Evolutionary conservation across 2,888 invertebrate species (phyloP).

Genomic region (Allacma fusca): DNA sequence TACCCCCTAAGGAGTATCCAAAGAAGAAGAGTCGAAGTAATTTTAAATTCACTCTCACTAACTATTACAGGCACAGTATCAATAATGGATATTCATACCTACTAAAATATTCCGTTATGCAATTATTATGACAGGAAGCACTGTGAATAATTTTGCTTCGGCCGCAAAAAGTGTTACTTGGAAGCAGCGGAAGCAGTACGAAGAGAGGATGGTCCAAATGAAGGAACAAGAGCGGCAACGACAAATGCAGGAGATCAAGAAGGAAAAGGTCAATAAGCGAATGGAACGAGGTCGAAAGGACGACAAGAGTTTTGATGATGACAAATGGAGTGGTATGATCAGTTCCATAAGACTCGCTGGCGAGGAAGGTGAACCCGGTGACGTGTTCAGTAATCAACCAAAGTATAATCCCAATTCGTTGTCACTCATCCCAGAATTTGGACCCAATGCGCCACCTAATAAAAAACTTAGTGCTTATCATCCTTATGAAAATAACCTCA

Average conservation of each 20-base stretch:
- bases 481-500: neutral
- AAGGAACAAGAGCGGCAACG: neutral
- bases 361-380: constrained; percentile 3
- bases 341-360: neutral
- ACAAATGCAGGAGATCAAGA: neutral
- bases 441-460: neutral
- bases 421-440: neutral
- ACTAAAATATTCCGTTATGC: no score
- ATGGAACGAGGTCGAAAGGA: neutral
- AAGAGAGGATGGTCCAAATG: neutral
- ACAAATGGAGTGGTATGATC: neutral
- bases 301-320: neutral
- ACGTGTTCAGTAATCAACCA: neutral
- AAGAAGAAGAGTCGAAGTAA: no score
- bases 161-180: neutral
- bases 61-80: no score
- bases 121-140: neutral
- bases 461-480: neutral
- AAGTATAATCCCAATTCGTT: neutral
- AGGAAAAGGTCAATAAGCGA: neutral
- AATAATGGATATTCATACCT: no score
- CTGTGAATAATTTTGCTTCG: neutral
- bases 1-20: no score
- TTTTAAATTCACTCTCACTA: no score
- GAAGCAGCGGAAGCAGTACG: neutral